phyloP scores from a whole-genome alignment of 1,140 invertebrate species.

The Diplogasteroides magnus region DNA sequence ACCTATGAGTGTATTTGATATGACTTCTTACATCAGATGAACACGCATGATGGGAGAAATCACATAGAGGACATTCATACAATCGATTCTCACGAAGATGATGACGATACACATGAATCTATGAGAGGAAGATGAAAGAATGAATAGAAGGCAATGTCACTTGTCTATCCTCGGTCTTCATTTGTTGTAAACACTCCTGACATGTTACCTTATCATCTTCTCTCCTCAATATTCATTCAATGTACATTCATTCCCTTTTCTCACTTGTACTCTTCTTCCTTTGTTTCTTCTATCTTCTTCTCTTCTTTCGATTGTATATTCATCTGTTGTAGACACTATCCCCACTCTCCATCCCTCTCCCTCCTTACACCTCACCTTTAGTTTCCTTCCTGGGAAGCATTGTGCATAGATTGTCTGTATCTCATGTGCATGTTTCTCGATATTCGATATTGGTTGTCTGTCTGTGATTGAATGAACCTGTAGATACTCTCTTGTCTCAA shows the following conservation, averaged over 20 bases:
- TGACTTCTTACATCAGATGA: constrained; percentile 37
- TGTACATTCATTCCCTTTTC: no score
- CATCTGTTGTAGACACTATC: background rate
- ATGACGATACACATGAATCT: constrained; percentile 47
- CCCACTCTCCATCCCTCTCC: no score
- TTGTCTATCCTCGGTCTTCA: constrained; percentile 46
- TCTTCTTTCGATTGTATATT: constrained; percentile 3
- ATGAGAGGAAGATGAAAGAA: constrained; percentile 1
- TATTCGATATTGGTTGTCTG: constrained; percentile 36
- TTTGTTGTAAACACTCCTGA: constrained; percentile 39
- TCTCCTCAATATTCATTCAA: no score
- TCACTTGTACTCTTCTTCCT: no score
- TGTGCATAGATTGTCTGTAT: constrained; percentile 38
- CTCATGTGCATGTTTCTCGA: constrained; percentile 37
- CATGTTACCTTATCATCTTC: constrained; percentile 38
- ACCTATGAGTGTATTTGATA: constrained; percentile 30
- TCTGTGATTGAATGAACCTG: constrained; percentile 13
- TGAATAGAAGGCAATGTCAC: constrained; percentile 5
- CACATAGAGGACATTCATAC: constrained; percentile 44
- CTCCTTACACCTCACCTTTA: constrained; percentile 39
- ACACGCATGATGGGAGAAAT: constrained; percentile 45
- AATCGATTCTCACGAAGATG: constrained; percentile 40
- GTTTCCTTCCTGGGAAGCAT: constrained; percentile 42
- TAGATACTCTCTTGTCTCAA: background rate
- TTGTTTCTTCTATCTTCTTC: background rate